Evolutionary conservation across 2,888 invertebrate genomes (phyloP), one percentile per base, ranked within the genome.

Genomic region (Pseudococcus jackbeardsleyi): DNA sequence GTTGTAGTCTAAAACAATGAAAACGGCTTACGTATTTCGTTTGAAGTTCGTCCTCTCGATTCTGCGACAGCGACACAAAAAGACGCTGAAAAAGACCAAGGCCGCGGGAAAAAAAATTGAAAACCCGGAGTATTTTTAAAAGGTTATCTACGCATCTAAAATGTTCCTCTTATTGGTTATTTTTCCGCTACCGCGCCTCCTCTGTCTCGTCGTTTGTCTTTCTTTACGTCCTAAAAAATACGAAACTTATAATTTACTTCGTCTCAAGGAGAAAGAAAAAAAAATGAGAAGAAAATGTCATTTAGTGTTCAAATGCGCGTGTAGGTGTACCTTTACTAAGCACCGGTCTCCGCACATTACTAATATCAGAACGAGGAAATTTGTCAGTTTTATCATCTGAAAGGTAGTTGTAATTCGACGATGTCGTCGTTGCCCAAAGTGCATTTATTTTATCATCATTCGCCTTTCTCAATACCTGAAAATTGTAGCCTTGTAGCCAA

Each of bases 121-220:
- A 72, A 72, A 22, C 1, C 22, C 26, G 26, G 26, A 26, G 68
- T 59, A 59, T 59, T 72, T 72, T 72, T 72, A 26, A 72, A 72
- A 72, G 68, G 33, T 72, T 72, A 72, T 33, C 68, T 72, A 72
- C 68, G 68, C 26, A 33, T 72, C 33, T 72, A 33, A 72, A 72
- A 72, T 72, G 26, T 11, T 26, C 11, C 11, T 72, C 12, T 26
- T 72, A 72, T 72, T 72, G 68, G 68, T 12, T 33, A 72, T 72
- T 72, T 72, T 72, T 72, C 33, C 9, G 19, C 33, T 33, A 33
- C 26, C 26, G 1, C 26, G 26, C 26, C 26, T 1, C 3, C 68
- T 33, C n/a, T 33, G 68, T 1, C 12, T 1, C 33, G 11, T 6
- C 11, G 5, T 19, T 26, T 12, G 26, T 64, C 11, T 72, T 26